These are phyloP conservation scores for Uloborus plumipes DNA, from an alignment of 2,888 invertebrate species.

Conservation along the genomic window DNA sequence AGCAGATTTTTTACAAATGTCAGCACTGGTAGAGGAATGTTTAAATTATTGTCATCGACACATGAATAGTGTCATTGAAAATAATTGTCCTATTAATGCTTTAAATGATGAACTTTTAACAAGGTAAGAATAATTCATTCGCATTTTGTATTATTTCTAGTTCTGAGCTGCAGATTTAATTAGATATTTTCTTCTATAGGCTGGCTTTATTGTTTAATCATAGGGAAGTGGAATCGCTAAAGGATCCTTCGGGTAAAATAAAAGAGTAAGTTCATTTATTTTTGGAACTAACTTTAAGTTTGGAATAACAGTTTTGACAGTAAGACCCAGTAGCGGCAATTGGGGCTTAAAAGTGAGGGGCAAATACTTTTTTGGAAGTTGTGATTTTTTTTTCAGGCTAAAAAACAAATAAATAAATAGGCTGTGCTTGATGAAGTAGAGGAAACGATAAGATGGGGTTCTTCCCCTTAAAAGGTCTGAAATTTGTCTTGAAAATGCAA, in stretches of 20 bases:
- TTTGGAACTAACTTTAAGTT: too few relatives aligned
- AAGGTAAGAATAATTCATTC: constrained; percentile 68
- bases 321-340: too few relatives aligned
- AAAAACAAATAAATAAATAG: too few relatives aligned
- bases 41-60: constrained; percentile 87
- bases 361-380: too few relatives aligned
- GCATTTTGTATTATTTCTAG: too few relatives aligned
- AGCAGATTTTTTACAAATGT: constrained; percentile 94
- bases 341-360: too few relatives aligned
- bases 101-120: constrained; percentile 79
- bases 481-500: too few relatives aligned
- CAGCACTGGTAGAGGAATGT: constrained; percentile 87
- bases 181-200: constrained; percentile 72
- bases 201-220: constrained; percentile 90
- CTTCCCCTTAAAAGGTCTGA: too few relatives aligned
- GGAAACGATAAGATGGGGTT: too few relatives aligned
- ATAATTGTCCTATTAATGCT: constrained; percentile 88
- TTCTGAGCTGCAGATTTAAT: neutral
- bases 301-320: too few relatives aligned
- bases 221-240: constrained; percentile 84
- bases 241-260: constrained; percentile 88
- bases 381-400: too few relatives aligned
- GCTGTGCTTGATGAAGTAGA: too few relatives aligned
- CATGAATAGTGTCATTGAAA: constrained; percentile 87
- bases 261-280: constrained; percentile 46